Base-by-base conservation (phyloP, 2,888 invertebrate species). In the Parnassius glacialis region DNA sequence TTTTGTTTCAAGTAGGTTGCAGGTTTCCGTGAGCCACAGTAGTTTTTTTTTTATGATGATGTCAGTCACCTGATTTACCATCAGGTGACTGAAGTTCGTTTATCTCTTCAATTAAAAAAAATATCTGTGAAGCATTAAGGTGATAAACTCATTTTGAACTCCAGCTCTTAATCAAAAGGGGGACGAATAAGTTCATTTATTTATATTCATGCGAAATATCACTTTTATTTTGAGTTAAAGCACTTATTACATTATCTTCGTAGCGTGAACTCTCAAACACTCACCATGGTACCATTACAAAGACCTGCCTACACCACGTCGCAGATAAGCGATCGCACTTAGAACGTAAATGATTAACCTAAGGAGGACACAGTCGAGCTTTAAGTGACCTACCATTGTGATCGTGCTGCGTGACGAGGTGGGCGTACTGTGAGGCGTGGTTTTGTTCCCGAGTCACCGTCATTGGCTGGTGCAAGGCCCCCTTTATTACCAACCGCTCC, bases 341-440 rank as follows among this genome's bases (percentile, higher is more conserved):
- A 43, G 16, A 59, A 13, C 45, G 45, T 59, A 45, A 59, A 54
- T 54, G 54, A 54, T 54, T 59, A 59, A 42, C 51, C 42, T 57
- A 47, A 43, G 10, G 43, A 11, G 11, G 11, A 43, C 43, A 43
- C 43, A 43, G 11, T 43, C 11, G 11, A 43, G 43, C 11, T 43
- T 1, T 43, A 10, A 11, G 43, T 43, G 43, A 43, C 43, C 43
- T 11, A 10, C 43, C 59, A 55, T 51, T 56, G 56, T 52, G 47
- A 25, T 54, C 59, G 25, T 7, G 47, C 48, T 62, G 51, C 52
- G 58, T 54, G 68, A 59, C 61, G 53, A n/a, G 54, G 62, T 52
- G 57, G 65, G 64, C 57, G 73, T 65, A 13, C 52, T 68, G 68
- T 70, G 66, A 68, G 74, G 71, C 71, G 72, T 65, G 68, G 67